These are phyloP conservation scores for Xylota sylvarum DNA, from an alignment of 2,888 invertebrate genomes.

Conservation along the genomic window DNA sequence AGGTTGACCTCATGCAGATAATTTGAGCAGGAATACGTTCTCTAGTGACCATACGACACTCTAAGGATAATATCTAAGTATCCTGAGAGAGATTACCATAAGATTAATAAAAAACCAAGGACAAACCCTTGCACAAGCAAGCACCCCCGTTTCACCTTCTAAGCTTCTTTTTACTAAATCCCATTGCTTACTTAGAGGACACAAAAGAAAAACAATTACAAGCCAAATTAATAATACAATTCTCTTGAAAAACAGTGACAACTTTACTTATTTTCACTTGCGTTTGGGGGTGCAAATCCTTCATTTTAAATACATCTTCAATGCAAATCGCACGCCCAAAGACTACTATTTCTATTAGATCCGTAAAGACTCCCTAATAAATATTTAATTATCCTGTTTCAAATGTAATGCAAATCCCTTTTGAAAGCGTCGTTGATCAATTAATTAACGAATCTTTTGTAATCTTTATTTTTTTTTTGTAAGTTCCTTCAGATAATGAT, in stretches of 20 bases:
- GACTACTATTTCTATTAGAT: conserved; percentile 52
- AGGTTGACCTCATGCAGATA: too few relatives aligned
- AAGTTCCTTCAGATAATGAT: conserved; percentile 19
- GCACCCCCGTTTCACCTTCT: background rate
- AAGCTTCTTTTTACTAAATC: conserved; percentile 37
- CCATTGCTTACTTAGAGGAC: conserved; percentile 29
- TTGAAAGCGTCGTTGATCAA: conserved; percentile 77
- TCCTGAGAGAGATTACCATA: background rate
- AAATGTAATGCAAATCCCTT: conserved; percentile 77
- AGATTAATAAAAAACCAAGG: too few relatives aligned
- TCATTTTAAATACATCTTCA: conserved; percentile 49
- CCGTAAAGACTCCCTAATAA: conserved; percentile 76
- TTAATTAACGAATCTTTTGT: conserved; percentile 77
- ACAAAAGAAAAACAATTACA: conserved; percentile 41
- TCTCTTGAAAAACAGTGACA: conserved; percentile 35
- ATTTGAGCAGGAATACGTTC: background rate
- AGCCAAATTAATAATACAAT: conserved; percentile 61
- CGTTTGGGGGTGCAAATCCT: conserved; percentile 53
- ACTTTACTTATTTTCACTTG: conserved; percentile 12
- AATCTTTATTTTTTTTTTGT: conserved; percentile 54
- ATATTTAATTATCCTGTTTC: conserved; percentile 79
- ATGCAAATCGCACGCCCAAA: conserved; percentile 50
- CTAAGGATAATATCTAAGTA: too few relatives aligned
- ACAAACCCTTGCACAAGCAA: too few relatives aligned
- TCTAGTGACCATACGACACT: background rate